Evolutionary conservation across 2,888 invertebrate species (phyloP), one percentile per base, ranked within the genome.

Genomic region (Apantesis nais): DNA sequence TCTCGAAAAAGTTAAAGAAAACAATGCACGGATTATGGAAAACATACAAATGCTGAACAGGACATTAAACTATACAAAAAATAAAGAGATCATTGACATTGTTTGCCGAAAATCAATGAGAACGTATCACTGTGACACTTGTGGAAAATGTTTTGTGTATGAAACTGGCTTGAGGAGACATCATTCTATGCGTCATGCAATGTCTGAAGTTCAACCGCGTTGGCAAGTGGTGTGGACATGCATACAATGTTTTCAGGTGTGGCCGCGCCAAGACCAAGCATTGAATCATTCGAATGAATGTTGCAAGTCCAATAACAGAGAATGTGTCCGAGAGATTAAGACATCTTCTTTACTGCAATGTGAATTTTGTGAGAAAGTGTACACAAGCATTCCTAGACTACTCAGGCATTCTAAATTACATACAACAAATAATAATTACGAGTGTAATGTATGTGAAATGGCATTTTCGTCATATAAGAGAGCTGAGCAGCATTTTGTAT

Each of bases 361-460:
- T 78, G 95, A 95, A 80, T 95, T 94, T 78, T 93, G 93, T 78
- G 95, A 95, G 77, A 95, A 93, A 83, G 92, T 94, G 19, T 95
- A 89, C 75, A 94, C 94, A 37, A 93, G 92, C 81, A 93, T 95
- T 67, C 93, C 94, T 19, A 88, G 92, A 84, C 77, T 95, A 39
- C 77, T 95, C 61, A 87, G 89, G 72, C 95, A 95, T 82, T 88
- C 89, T 1, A 94, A 92, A 82, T 81, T 83, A 55, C 97, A 97
- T 89, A 96, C 96, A 2, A 96, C 96, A n/a, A 95, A 95, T 78
- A 96, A 95, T 85, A 96, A 96, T 84, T 97, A 97, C 88, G 96
- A 96, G 84, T 97, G 97, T 85, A 93, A 93, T 71, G 95, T 96
- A 75, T 95, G 95, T 75, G 86, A 87, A 71, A 84, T 89, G 63